Evolutionary conservation across 2,113 vertebrate species (phyloP).

Genomic region (Cyanoliseus patagonus): DNA sequence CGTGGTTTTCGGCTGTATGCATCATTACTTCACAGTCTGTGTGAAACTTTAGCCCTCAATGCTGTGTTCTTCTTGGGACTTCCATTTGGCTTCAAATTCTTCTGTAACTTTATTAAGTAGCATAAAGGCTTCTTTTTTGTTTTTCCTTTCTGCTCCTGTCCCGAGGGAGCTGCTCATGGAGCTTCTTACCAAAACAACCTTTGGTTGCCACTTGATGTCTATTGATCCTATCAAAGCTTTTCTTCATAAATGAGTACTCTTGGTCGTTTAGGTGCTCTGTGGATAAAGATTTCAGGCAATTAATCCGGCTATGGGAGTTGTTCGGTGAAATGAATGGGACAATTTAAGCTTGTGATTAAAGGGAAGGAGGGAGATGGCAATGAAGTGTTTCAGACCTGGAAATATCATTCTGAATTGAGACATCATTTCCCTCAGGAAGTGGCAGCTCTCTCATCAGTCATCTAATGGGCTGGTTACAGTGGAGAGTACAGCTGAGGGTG

Average conservation of each 20-base stretch:
- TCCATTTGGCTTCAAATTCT: background rate
- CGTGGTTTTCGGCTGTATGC: background rate
- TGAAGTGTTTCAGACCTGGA: background rate
- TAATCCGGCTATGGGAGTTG: background rate
- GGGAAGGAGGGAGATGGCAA: background rate
- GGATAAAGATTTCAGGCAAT: background rate
- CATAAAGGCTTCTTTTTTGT: background rate
- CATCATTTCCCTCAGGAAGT: conserved; percentile 23
- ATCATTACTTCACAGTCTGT: conserved; percentile 23
- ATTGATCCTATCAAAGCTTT: background rate
- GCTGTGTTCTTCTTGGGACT: background rate
- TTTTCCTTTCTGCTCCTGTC: conserved; percentile 18
- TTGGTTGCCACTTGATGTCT: background rate
- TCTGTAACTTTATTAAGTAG: conserved; percentile 8
- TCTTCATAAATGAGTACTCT: background rate
- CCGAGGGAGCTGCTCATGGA: background rate
- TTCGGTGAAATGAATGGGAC: background rate
- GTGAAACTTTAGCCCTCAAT: conserved; percentile 8
- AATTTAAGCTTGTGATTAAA: background rate
- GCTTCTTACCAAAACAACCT: background rate
- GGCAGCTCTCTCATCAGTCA: conserved; percentile 16
- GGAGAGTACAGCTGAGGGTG: background rate
- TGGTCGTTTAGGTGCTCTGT: background rate
- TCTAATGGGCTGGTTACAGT: conserved; percentile 48
- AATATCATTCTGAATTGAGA: background rate